Conservation (phyloP, 2,888 invertebrate species). For the Macaria liturata region DNA sequence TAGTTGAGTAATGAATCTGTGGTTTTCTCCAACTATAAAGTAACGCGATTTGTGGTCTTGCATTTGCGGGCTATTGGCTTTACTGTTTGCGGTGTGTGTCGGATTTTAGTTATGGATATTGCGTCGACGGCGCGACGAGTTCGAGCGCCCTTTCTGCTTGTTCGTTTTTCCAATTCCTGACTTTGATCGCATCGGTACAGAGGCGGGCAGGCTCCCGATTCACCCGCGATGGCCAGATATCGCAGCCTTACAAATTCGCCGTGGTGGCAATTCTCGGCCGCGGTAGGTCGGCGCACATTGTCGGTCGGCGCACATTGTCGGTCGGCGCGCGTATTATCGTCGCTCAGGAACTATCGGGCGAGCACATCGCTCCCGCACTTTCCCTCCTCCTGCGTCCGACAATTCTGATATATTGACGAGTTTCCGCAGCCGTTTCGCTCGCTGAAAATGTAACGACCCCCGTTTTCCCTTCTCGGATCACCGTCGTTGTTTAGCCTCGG, state of each 20-base stretch:
- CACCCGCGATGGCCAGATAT: conserved; percentile 12
- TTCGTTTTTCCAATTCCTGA: conserved; percentile 2
- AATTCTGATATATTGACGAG: conserved; percentile 63
- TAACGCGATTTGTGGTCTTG: conserved; percentile 49
- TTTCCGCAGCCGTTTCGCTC: conserved; percentile 49
- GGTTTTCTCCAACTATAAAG: conserved; percentile 46
- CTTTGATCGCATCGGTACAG: neutral
- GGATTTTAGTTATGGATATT: conserved; percentile 12
- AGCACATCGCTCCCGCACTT: conserved; percentile 43
- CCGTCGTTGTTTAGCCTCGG: conserved; percentile 45
- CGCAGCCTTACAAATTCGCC: conserved; percentile 23
- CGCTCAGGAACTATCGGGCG: conserved; percentile 47
- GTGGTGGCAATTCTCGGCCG: conserved; percentile 13
- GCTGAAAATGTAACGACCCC: conserved; percentile 44
- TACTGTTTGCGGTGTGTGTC: conserved; percentile 23
- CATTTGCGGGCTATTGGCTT: conserved; percentile 45
- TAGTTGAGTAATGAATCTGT: conserved; percentile 47
- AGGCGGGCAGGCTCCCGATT: neutral
- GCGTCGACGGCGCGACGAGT: neutral
- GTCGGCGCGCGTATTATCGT: conserved; percentile 51
- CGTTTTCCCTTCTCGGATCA: conserved; percentile 36
- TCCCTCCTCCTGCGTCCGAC: conserved; percentile 39
- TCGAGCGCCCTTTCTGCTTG: neutral
- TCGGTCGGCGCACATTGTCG: conserved; percentile 50
- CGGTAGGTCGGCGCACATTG: conserved; percentile 47